These are phyloP conservation scores for Etia nguti DNA, from an alignment of 2,113 vertebrate genomes.

Conservation along the genomic window DNA sequence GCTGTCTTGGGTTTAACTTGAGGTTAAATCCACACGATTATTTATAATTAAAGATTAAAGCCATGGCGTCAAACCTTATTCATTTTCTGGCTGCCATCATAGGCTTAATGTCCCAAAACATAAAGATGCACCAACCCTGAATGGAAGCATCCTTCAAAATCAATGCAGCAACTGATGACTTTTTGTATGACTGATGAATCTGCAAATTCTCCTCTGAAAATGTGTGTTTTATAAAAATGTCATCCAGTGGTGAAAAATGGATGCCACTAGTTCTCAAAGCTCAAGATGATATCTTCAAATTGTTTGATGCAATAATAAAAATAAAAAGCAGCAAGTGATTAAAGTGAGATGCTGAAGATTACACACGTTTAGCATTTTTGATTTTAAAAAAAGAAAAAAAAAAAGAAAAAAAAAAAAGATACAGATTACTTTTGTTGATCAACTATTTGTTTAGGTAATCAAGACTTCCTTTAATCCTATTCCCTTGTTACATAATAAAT, in stretches of 20 bases:
- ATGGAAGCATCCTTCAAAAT: neutral
- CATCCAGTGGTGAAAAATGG: neutral
- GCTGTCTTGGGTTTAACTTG: neutral
- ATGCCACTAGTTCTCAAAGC: neutral
- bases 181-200: neutral
- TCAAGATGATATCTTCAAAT: neutral
- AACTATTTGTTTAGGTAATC: neutral
- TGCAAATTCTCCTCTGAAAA: neutral
- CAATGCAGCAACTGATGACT: neutral
- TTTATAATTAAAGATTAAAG: neutral
- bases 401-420: neutral
- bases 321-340: neutral
- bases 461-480: neutral
- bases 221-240: neutral
- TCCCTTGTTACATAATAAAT: accelerated
- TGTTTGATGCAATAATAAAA: neutral
- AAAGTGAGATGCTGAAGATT: neutral
- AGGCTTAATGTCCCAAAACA: conserved; percentile 10
- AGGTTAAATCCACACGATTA: neutral
- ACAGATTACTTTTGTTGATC: neutral
- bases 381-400: neutral
- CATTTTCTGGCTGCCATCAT: neutral
- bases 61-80: neutral
- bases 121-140: neutral
- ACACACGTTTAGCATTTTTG: neutral